phyloP scores from a whole-genome alignment of 1,140 invertebrate genomes.

The Leptinotarsa defecta region DNA sequence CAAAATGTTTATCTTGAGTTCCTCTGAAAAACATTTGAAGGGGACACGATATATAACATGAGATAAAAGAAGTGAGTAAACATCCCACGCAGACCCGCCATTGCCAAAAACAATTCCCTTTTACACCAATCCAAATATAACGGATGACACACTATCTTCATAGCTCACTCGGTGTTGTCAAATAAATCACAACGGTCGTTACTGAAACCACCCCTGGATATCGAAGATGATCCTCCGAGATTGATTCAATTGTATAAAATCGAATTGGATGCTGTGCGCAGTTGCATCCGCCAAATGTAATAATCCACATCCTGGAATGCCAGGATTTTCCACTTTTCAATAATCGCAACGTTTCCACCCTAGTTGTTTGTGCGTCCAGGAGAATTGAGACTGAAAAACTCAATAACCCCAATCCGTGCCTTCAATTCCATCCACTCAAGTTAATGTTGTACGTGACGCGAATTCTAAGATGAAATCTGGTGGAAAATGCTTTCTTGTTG shows the following conservation, averaged over 20 bases:
- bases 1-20: no score
- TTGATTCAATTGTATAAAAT: constrained; percentile 23
- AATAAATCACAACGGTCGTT: neutral
- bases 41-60: no score
- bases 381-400: constrained; percentile 3
- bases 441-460: constrained; percentile 13
- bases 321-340: constrained; percentile 17
- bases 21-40: no score
- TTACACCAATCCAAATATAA: no score
- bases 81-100: neutral
- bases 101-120: no score
- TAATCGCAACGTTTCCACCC: constrained; percentile 15
- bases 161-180: neutral
- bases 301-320: constrained; percentile 18
- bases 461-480: constrained; percentile 8
- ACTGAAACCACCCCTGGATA: neutral
- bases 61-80: no score
- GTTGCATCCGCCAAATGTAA: neutral
- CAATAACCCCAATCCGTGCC: constrained; percentile 14
- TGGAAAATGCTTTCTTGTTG: constrained; percentile 12
- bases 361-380: neutral
- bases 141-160: neutral
- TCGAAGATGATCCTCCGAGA: constrained; percentile 5
- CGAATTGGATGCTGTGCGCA: constrained; percentile 12
- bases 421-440: constrained; percentile 10